phyloP scores from a whole-genome alignment of 2,888 invertebrate species.

The Ormyrus pomaceus region DNA sequence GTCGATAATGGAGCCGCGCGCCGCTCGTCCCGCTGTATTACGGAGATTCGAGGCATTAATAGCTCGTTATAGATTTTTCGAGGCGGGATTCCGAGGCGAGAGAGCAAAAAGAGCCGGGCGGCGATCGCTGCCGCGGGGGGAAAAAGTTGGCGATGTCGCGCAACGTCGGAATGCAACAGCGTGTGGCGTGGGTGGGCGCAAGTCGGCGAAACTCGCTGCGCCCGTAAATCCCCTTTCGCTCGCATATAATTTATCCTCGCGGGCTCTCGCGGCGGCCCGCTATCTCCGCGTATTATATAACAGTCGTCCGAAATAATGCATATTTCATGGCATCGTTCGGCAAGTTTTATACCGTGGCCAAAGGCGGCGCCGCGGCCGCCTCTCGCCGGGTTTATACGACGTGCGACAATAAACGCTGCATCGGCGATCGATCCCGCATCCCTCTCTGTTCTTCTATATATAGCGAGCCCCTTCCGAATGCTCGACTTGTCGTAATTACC shows the following conservation, averaged over 20 bases:
- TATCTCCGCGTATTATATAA: slow-evolving; percentile 50
- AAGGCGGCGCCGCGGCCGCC: background rate
- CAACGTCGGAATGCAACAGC: slow-evolving; percentile 45
- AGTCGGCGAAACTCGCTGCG: too few relatives aligned
- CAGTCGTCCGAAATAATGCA: slow-evolving; percentile 56
- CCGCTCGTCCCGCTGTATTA: background rate
- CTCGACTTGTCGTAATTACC: slow-evolving; percentile 43
- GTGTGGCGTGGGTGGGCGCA: slow-evolving; percentile 5
- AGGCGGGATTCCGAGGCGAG: background rate
- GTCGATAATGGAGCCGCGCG: too few relatives aligned
- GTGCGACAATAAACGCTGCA: slow-evolving; percentile 42
- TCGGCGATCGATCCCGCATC: slow-evolving; percentile 31
- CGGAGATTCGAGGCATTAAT: slow-evolving; percentile 40
- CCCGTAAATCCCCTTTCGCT: slow-evolving; percentile 48
- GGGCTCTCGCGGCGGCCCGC: background rate
- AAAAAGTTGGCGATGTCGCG: slow-evolving; percentile 33
- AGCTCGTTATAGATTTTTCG: slow-evolving; percentile 48
- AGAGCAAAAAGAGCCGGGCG: background rate
- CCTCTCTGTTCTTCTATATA: background rate
- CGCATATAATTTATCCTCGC: slow-evolving; percentile 49
- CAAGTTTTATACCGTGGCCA: slow-evolving; percentile 47
- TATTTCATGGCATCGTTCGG: slow-evolving; percentile 54
- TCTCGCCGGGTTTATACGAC: slow-evolving; percentile 25
- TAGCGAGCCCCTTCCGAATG: background rate
- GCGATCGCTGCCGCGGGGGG: background rate